Base-by-base conservation (phyloP, 2,888 invertebrate species). In the Synanthedon tipuliformis region DNA sequence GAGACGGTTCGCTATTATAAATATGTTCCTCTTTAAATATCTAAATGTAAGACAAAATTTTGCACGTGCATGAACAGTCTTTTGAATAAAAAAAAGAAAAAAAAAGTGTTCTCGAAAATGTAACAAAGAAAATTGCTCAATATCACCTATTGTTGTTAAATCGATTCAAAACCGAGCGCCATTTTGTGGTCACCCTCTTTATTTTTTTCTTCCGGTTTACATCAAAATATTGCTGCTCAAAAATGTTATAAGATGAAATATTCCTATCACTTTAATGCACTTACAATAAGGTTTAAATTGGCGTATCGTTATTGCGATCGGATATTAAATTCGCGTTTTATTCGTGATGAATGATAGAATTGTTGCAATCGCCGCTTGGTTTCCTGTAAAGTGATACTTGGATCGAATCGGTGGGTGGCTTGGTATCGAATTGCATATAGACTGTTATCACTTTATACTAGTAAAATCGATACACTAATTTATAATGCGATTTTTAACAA, bases 321-420 rank as follows among this genome's bases (percentile, higher is more conserved):
- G 55, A 57, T 59, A 62, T 69, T 62, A 58, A 61, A 66, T 68
- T 65, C 64, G 62, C 61, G 65, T 68, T 66, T 61, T 23, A 41
- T 62, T 64, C 52, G 57, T 61, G 57, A 64, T 68, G 64, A 73
- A 72, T 73, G 74, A 71, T 66, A 69, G 75, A 77, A 78, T 81
- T 75, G 76, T 75, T 69, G 71, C 73, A 75, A 78, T 77, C 71
- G 69, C 66, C 67, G 65, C 34, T 34, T 34, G 34, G 74, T 77
- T 81, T 85, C 86, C 86, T 83, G 85, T 85, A 83, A 86, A 69
- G 63, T 58, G 73, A 82, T 75, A 81, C 72, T 60, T 57, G 59
- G 62, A 53, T 63, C 69, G 68, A 67, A 61, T 61, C 67, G 71
- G 75, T 79, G 79, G 80, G 79, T 78, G 76, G 77, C 59, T 69